Base-by-base conservation (phyloP, 2,113 vertebrate species). In the Morphnarchus princeps region DNA sequence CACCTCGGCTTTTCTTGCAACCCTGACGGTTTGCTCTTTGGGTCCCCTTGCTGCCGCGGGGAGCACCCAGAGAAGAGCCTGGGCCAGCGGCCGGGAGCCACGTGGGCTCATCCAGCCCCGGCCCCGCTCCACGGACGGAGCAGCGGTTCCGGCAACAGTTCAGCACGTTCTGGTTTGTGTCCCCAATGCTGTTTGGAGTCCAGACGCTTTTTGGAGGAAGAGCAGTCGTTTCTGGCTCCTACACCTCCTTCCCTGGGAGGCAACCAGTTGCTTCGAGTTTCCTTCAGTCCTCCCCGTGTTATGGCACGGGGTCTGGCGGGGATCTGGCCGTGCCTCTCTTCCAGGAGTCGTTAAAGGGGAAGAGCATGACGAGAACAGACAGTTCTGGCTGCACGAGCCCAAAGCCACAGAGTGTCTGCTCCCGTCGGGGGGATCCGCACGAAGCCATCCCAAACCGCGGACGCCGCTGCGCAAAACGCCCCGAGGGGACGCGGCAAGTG, bases 1-100 rank as follows among this genome's bases (percentile, higher is more conserved):
- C 24, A 11, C 38, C 0, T 16, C 3, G 0, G 24, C 25, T 24
- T 45, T 47, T 16, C 54, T 8, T 3, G 9, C 28, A 9, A 7
- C 29, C 38, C 45, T 2, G 1, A 40, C 1, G 19, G 7, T 9
- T 77, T 29, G 3, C 78, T 9, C 29, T 12, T 2, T 13, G 76
- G 40, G 38, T 11, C 11, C 3, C 81, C 31, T n/a, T 15, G 50
- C 54, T 61, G 45, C 58, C 4, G 1, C 6, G 3, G 45, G 18
- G 11, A 87, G 36, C 20, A 1, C 29, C 29, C 16, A 3, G 19
- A 6, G 6, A 9, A 54, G 40, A 67, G 47, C 38, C 32, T 0
- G 7, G 40, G 20, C 9, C 36, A 26, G 32, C 17, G 7, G 34
- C 6, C 3, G 22, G 38, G 43, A 40, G 29, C n/a, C 18, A 7